Base-by-base conservation (phyloP, 2,113 vertebrate genomes). In the Phoxinus phoxinus region DNA sequence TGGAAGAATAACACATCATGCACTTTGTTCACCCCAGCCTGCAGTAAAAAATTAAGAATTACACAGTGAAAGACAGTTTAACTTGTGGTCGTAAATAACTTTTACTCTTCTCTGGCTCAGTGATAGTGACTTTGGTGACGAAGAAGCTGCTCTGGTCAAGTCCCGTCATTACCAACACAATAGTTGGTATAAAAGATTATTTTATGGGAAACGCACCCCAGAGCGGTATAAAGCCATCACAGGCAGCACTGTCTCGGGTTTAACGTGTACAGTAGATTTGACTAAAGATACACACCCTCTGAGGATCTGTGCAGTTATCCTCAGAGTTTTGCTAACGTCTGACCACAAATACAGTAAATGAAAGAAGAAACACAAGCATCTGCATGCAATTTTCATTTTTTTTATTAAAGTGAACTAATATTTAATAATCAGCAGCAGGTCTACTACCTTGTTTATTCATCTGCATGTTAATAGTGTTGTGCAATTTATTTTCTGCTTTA, bases 71-170 rank as follows among this genome's bases (percentile, higher is more conserved):
- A 93, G 91, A 93, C 92, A 92, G 91, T 94, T 94, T 93, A 92
- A 93, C 90, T 92, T 86, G 1, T 37, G 83, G 85, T 92, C 90
- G 56, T 94, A 94, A 93, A 94, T 93, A 92, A 89, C 88, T 90
- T 92, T 83, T 92, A 91, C 91, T 87, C 87, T 86, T 56, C 48
- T 87, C 88, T 87, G 90, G 86, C 94, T 56, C 88, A 80, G 87
- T 88, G 94, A 95, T 94, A 93, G 92, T 95, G 95, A 95, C 94
- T 91, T 94, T 32, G 51, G 65, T 84, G 53, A 19, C n/a, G 23
- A 15, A 25, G 37, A 59, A 10, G 30, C 41, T 15, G 23, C 35
- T 69, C 12, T 56, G 19, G 19, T 8, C 53, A 53, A 53, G 17
- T 2, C 19, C 0, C 0, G 2, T 56, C 2, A 2, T 23, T 56